Percentiles rank a stretch among this genome's conserved stretches.
phyloP scores from a whole-genome alignment of 2,888 invertebrate species.

The Caenorhabditis drosophilae region DNA sequence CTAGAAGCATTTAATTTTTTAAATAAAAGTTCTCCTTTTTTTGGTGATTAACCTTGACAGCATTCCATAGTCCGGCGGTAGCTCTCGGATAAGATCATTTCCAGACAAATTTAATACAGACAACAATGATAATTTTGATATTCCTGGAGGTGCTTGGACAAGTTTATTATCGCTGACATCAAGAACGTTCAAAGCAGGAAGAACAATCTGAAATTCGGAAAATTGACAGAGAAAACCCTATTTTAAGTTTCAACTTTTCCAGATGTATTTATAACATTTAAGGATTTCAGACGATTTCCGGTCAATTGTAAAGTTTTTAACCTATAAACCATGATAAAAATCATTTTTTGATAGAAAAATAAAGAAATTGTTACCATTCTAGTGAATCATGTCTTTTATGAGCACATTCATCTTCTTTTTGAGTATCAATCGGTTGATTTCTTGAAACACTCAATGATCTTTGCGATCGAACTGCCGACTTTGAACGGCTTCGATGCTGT shows the following conservation, averaged over 20 bases:
- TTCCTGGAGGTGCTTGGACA: conserved; percentile 79
- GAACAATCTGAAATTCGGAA: conserved; percentile 14
- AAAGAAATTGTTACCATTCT: too few species aligned
- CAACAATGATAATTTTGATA: conserved; percentile 84
- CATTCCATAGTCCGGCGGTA: conserved; percentile 90
- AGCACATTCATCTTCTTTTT: conserved; percentile 55
- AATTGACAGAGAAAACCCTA: too few species aligned
- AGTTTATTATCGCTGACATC: conserved; percentile 89
- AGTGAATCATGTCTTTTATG: conserved; percentile 77
- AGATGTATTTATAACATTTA: conserved; percentile 69
- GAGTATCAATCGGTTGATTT: conserved; percentile 33
- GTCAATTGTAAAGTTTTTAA: conserved; percentile 83
- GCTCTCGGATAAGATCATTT: conserved; percentile 73
- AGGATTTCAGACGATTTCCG: conserved; percentile 82
- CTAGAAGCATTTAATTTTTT: conserved; percentile 76
- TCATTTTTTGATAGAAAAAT: background rate
- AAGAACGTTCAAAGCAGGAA: conserved; percentile 88
- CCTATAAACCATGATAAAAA: too few species aligned
- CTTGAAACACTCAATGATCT: conserved; percentile 65
- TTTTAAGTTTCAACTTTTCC: conserved; percentile 1
- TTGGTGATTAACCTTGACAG: conserved; percentile 16
- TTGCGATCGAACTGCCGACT: conserved; percentile 66
- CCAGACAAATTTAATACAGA: conserved; percentile 92
- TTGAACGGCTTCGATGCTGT: conserved; percentile 60
- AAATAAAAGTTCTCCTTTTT: background rate